A percentile compares a stretch with the other conserved stretches of the same genome.
Conservation (phyloP, 2,113 vertebrate species). For the Limnothrissa miodon region DNA sequence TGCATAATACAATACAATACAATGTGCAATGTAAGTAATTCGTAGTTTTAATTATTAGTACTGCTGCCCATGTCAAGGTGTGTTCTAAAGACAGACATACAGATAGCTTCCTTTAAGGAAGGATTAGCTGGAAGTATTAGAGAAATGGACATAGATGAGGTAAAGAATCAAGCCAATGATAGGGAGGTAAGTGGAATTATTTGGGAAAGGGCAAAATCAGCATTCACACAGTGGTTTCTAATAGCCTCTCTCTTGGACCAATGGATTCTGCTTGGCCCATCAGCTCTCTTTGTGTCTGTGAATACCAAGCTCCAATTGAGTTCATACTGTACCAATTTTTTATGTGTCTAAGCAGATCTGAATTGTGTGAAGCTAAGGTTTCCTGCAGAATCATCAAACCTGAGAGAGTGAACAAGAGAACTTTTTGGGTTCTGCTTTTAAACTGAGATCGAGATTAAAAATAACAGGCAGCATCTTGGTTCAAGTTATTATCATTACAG, state of each 20-base stretch:
- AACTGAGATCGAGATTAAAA: too few relatives aligned
- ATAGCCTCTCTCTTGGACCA: not conserved
- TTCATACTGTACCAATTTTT: not conserved
- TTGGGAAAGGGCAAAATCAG: not conserved
- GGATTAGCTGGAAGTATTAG: not conserved
- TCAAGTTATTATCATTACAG: too few relatives aligned
- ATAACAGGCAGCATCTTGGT: too few relatives aligned
- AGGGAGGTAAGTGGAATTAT: not conserved
- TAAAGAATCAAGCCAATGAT: not conserved
- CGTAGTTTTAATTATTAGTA: not conserved
- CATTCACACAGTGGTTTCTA: not conserved
- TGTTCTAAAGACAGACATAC: not conserved
- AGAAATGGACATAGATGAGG: not conserved
- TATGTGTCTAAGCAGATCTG: too few relatives aligned
- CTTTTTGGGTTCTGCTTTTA: not conserved
- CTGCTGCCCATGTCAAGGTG: not conserved
- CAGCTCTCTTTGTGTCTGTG: not conserved
- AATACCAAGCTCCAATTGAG: not conserved
- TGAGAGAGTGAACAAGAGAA: not conserved
- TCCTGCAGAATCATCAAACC: not conserved
- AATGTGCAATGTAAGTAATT: slow-evolving; percentile 19
- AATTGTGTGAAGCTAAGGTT: not conserved
- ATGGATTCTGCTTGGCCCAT: not conserved
- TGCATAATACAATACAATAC: slow-evolving; percentile 33
- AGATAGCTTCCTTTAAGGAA: not conserved